phyloP scores from a whole-genome alignment of 2,113 vertebrate species.

The Otus sunia region DNA sequence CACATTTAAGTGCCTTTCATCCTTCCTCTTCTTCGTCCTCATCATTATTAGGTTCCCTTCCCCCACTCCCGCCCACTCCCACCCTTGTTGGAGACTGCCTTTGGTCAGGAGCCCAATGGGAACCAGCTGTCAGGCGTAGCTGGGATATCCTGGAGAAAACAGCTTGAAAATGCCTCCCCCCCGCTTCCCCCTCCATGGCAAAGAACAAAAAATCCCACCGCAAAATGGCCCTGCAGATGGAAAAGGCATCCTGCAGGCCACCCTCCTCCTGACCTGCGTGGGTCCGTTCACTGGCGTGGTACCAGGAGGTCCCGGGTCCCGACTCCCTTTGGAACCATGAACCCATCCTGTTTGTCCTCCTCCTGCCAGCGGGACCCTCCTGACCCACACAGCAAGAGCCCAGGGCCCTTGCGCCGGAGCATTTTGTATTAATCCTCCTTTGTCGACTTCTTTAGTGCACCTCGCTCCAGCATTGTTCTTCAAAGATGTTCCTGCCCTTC shows the following conservation, averaged over 20 bases:
- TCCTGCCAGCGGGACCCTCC: neutral
- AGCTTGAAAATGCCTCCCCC: constrained; percentile 55
- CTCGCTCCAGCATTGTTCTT: constrained; percentile 40
- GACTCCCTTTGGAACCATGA: neutral
- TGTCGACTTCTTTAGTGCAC: neutral
- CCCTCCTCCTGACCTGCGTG: constrained; percentile 9
- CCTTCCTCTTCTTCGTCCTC: constrained; percentile 63
- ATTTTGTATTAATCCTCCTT: neutral
- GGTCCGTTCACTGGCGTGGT: neutral
- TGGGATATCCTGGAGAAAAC: constrained; percentile 57
- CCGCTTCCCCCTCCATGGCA: neutral
- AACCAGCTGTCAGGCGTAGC: constrained; percentile 67
- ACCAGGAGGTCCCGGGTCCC: neutral
- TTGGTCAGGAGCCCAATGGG: constrained; percentile 70
- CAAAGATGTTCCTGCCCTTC: constrained; percentile 46
- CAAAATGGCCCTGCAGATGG: constrained; percentile 38
- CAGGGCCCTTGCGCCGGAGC: neutral
- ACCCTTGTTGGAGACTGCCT: constrained; percentile 57
- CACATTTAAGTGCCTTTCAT: constrained; percentile 62
- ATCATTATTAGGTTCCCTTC: constrained; percentile 50
- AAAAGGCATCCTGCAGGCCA: constrained; percentile 43
- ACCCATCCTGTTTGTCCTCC: constrained; percentile 48
- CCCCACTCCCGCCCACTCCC: constrained; percentile 38
- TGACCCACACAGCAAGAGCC: neutral
- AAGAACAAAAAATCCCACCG: neutral